Evolutionary conservation across 2,888 invertebrate species (phyloP).

Genomic region (Noctua fimbriata): DNA sequence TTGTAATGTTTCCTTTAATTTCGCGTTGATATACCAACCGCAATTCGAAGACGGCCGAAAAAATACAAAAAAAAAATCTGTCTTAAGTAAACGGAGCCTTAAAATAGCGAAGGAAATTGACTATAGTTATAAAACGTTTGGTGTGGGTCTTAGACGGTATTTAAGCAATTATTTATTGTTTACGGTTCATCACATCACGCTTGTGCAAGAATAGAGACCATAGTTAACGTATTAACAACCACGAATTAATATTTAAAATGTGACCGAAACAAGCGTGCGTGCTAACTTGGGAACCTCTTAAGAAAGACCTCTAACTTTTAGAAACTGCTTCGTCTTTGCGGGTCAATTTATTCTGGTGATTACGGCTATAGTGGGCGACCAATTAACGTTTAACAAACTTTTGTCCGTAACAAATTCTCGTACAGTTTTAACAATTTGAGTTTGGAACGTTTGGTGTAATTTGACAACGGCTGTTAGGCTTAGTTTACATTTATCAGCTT

Average conservation of each 20-base stretch:
- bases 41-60: constrained; percentile 45
- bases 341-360: constrained; percentile 71
- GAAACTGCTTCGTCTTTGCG: constrained; percentile 5
- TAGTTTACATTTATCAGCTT: constrained; percentile 65
- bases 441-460: constrained; percentile 84
- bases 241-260: constrained; percentile 84
- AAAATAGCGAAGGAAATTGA: constrained; percentile 61
- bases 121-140: constrained; percentile 67
- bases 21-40: constrained; percentile 62
- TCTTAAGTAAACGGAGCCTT: constrained; percentile 57
- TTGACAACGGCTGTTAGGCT: constrained; percentile 80
- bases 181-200: constrained; percentile 83
- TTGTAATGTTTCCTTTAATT: constrained; percentile 71
- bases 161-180: constrained; percentile 81
- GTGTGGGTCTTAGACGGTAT: constrained; percentile 68
- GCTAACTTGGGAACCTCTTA: constrained; percentile 63
- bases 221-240: constrained; percentile 86
- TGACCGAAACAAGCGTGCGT: constrained; percentile 80
- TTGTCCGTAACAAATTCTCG: constrained; percentile 87
- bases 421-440: constrained; percentile 89
- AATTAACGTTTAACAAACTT: constrained; percentile 88
- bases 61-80: constrained; percentile 20
- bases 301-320: constrained; percentile 30
- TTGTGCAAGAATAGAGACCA: constrained; percentile 81
- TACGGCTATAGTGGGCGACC: constrained; percentile 81